Evolutionary conservation across 2,888 invertebrate species (phyloP).

Genomic region (Drosophila picticornis): DNA sequence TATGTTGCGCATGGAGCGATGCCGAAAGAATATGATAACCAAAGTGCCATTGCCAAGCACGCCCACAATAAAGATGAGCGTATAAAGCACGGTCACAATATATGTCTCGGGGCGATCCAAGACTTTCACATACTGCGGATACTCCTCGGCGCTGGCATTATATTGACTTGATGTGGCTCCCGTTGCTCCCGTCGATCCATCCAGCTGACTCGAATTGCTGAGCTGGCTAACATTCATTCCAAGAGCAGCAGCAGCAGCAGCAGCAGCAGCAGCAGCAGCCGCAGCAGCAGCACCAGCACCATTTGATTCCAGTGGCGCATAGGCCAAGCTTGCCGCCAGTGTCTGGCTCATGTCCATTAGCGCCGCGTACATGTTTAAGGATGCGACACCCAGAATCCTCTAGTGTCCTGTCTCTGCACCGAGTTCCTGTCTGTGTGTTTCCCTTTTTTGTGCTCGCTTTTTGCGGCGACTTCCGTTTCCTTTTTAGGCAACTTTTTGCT

Average conservation of each 20-base stretch:
- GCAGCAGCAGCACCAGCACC: neutral
- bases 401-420: slow-evolving; percentile 1
- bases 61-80: slow-evolving; percentile 94
- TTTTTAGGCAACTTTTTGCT: slow-evolving; percentile 16
- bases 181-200: slow-evolving; percentile 19
- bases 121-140: slow-evolving; percentile 87
- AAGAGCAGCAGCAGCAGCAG: slow-evolving; percentile 7
- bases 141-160: slow-evolving; percentile 52
- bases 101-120: slow-evolving; percentile 92
- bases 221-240: slow-evolving; percentile 44
- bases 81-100: slow-evolving; percentile 94
- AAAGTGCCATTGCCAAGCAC: slow-evolving; percentile 95
- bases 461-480: slow-evolving; percentile 51
- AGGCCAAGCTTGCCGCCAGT: slow-evolving; percentile 63
- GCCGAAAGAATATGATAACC: slow-evolving; percentile 92
- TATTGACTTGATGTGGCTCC: slow-evolving; percentile 2
- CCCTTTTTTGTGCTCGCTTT: slow-evolving; percentile 32
- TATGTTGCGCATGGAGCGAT: slow-evolving; percentile 95
- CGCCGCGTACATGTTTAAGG: slow-evolving; percentile 54
- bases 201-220: slow-evolving; percentile 39
- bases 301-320: slow-evolving; percentile 54
- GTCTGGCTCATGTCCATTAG: slow-evolving; percentile 68
- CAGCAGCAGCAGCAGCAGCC: slow-evolving; percentile 10
- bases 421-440: slow-evolving; percentile 23
- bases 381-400: slow-evolving; percentile 2